These are phyloP conservation scores for Diarsia mendica DNA, from an alignment of 2,888 invertebrate species.

Conservation along the genomic window DNA sequence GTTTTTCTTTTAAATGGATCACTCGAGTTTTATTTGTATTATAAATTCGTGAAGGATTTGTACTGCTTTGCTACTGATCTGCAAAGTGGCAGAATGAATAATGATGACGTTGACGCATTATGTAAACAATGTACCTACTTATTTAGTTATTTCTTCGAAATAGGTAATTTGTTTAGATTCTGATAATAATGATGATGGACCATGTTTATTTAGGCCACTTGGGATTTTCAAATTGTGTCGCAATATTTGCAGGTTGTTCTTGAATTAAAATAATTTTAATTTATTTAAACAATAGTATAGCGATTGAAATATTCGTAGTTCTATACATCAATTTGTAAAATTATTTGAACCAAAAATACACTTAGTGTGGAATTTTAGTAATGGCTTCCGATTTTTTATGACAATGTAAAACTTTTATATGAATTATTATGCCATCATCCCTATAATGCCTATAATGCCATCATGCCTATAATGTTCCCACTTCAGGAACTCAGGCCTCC, in stretches of 20 bases:
- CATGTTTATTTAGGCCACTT: neutral
- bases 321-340: too few species aligned
- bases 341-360: too few species aligned
- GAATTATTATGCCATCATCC: too few species aligned
- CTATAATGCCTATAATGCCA: too few species aligned
- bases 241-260: too few species aligned
- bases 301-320: too few species aligned
- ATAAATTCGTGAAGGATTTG: constrained; percentile 58
- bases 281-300: too few species aligned
- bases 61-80: constrained; percentile 71
- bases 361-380: neutral
- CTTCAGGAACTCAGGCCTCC: too few species aligned
- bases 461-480: too few species aligned
- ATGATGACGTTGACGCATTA: constrained; percentile 76
- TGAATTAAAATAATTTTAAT: too few species aligned
- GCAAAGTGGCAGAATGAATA: constrained; percentile 75
- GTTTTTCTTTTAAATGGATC: neutral
- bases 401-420: neutral
- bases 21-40: constrained; percentile 48
- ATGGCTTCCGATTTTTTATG: neutral
- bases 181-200: constrained; percentile 11
- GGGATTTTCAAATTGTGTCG: neutral
- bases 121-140: constrained; percentile 44
- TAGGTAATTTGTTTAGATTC: neutral
- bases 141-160: constrained; percentile 20